phyloP scores from a whole-genome alignment of 2,888 invertebrate genomes.

The Trachelus troglodyta region DNA sequence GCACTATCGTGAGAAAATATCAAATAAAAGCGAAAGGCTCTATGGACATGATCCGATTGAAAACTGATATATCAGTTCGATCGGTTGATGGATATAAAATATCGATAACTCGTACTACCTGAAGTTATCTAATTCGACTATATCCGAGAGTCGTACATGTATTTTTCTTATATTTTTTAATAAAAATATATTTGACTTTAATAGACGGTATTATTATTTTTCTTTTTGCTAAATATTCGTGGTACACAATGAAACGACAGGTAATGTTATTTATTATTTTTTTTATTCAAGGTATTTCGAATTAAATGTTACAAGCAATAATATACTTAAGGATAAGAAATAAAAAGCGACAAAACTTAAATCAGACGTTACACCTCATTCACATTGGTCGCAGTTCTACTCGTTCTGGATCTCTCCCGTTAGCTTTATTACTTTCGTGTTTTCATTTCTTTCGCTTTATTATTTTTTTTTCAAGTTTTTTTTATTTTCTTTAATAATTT shows the following conservation, averaged over 20 bases:
- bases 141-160: background rate
- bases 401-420: conserved; percentile 10
- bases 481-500: conserved; percentile 47
- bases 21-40: conserved; percentile 4
- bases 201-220: too few relatives aligned
- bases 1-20: conserved; percentile 36
- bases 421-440: background rate
- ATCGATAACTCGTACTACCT: conserved; percentile 9
- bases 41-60: conserved; percentile 9
- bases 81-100: conserved; percentile 15
- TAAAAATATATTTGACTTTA: background rate
- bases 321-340: conserved; percentile 53
- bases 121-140: background rate
- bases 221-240: background rate
- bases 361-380: conserved; percentile 54
- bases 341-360: conserved; percentile 56
- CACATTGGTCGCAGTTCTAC: conserved; percentile 38
- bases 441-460: conserved; percentile 37
- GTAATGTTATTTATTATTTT: conserved; percentile 52
- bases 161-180: background rate
- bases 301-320: conserved; percentile 55
- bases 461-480: conserved; percentile 43
- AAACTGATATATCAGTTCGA: conserved; percentile 16
- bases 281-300: conserved; percentile 56
- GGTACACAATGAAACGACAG: background rate